Base-by-base conservation (phyloP, 2,797 vertebrate species). In the Sphenopsis melanotis region DNA sequence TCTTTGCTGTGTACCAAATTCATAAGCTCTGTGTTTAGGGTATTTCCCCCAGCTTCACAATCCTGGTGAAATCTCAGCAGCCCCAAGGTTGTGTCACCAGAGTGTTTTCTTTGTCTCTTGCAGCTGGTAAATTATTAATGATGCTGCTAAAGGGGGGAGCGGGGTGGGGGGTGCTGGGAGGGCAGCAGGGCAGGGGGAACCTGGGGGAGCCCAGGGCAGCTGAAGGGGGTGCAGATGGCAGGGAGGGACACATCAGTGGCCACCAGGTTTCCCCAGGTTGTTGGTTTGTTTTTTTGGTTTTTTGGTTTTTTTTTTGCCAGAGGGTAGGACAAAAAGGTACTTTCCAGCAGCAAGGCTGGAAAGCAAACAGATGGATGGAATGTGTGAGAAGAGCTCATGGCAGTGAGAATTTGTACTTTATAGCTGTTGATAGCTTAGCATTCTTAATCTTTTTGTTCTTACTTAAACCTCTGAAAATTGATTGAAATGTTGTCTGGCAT, bases 51-150 rank as follows among this genome's bases (percentile, higher is more conserved):
- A 1, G 34, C 76, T 50, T 85, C 3, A 2, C 47, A 46, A 30
- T 26, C 82, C 50, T 34, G 59, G 47, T 26, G 71, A 56, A 49
- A 83, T 41, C 64, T 76, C 29, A 29, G 15, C 87, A 75, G 86
- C 80, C 60, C 42, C 46, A 42, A 4, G 0, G 12, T 32, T 10
- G 75, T 41, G 17, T 39, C 68, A 23, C 30, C 42, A 26, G 78
- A 21, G 82, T 78, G 77, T 82, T 92, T 86, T 80, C 97, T 98
- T 98, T 98, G 98, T 95, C 94, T 96, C 86, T 66, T 60, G 83
- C 92, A 91, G 91, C 90, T 83, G 88, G 82, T 97, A 89, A 97
- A 97, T 98, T 97, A 98, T 97, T 96, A 96, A 98, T 96, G 97
- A 87, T 4, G 50, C 20, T 0, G 18, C 81, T 92, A 7, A 86